Base-by-base conservation (phyloP, 2,888 invertebrate genomes). In the Nesidiocoris tenuis region DNA sequence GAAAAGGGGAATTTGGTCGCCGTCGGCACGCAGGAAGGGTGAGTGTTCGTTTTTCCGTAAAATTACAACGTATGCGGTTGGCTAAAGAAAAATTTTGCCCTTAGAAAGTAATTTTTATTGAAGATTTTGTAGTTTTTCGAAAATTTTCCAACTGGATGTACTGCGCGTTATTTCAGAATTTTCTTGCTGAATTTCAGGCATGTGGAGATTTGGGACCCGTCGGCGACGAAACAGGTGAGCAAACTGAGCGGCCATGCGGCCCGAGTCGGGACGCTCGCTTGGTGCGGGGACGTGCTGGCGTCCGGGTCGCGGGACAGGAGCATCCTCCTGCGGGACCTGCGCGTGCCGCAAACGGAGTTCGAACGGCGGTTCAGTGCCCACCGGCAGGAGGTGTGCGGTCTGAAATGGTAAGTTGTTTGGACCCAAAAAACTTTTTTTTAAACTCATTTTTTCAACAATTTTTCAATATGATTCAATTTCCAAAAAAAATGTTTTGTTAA, bases 161-260 rank as follows among this genome's bases (percentile, higher is more conserved):
- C n/a, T n/a, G n/a, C n/a, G n/a, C n/a, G n/a, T n/a, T n/a, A n/a
- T n/a, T n/a, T n/a, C n/a, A n/a, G n/a, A n/a, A n/a, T n/a, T n/a
- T n/a, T n/a, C n/a, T n/a, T n/a, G n/a, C n/a, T n/a, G n/a, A n/a
- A n/a, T n/a, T 19, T 12, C 82, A 98, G 98, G 71, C 93, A 94
- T 82, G 94, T 98, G 74, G 97, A 98, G 82, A 95, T 98, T 9
- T 98, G 98, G 98, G 98, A 98, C 85, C 96, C 96, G 16, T 90
- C 93, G 64, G 93, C 93, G 18, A 95, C 92, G 82, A 97, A 97
- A 84, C 85, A 91, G 87, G 91, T 98, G 72, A 92, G 93, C 81
- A 93, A 94, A 82, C 85, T 97, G n/a, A 91, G 92, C 82, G 96
- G 96, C 0, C 97, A 98, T 84, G 91, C 93, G 75, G 96, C 96